Base-by-base conservation (phyloP, 2,888 invertebrate species). In the Coenonympha arcania region DNA sequence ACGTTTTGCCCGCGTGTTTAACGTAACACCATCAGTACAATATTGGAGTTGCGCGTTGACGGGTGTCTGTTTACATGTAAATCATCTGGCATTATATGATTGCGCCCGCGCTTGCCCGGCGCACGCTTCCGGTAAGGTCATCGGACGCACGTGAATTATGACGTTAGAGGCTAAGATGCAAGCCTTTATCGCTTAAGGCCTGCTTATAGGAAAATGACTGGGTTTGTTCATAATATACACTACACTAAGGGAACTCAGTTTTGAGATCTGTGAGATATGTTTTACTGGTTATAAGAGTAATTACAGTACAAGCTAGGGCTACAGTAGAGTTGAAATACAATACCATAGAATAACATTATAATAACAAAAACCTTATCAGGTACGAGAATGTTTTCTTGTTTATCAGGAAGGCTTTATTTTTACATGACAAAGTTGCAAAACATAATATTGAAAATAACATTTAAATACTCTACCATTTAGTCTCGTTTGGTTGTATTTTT, bases 11-110 rank as follows among this genome's bases (percentile, higher is more conserved):
- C 41, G 30, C 13, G 15, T 19, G 19, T 36, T 4, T 8, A 18
- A 2, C 8, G 31, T 15, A 16, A n/a, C n/a, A n/a, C n/a, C n/a
- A n/a, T n/a, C 9, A 36, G 60, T 52, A 43, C 65, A 66, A 69
- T 78, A 79, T 79, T 72, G 72, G 75, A 63, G 60, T 59, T 62
- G 63, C 51, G 63, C 79, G 80, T 69, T 79, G 82, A 81, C 80
- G 75, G 65, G 67, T 63, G 68, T 69, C 64, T 85, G 84, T 85
- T 84, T 85, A 85, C 84, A 84, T 84, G 85, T 84, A 84, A 80
- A 83, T 84, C 84, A 83, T 83, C 77, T 71, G 70, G 73, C 66
- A 43, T 37, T 54, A 55, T 50, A 56, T 50, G 56, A 56, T 56
- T 52, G 54, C 48, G 52, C 46, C 47, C 50, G 50, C 47, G 24